Conservation (phyloP, 2,888 invertebrate species). For the Volucella inflata region DNA sequence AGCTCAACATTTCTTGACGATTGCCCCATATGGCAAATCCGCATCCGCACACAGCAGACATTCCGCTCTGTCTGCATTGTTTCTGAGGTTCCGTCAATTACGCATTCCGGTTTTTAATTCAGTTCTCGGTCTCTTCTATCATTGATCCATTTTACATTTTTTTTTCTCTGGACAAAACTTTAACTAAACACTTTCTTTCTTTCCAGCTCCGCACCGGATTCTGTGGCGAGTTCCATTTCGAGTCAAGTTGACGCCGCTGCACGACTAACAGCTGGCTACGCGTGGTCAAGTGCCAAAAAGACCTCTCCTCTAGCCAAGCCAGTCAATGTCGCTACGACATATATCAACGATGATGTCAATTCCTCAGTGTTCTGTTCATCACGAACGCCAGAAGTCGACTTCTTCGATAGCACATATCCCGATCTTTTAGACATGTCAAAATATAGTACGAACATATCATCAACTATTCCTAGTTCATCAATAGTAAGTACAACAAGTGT, state of each 20-base stretch:
- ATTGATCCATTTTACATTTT: background rate
- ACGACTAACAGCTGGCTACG: constrained; percentile 77
- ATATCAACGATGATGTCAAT: constrained; percentile 80
- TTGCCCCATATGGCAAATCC: no score
- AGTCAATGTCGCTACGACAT: constrained; percentile 76
- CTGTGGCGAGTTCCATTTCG: constrained; percentile 86
- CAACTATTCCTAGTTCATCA: constrained; percentile 57
- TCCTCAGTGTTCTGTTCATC: constrained; percentile 82
- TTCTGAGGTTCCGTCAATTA: no score
- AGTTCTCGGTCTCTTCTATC: background rate
- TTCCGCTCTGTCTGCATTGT: no score
- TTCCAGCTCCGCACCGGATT: constrained; percentile 85
- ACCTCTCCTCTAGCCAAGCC: constrained; percentile 79
- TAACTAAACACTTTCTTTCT: constrained; percentile 77
- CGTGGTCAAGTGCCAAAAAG: constrained; percentile 81
- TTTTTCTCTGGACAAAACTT: constrained; percentile 22
- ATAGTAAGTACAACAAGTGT: constrained; percentile 55
- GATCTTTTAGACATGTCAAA: constrained; percentile 83
- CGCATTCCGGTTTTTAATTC: no score
- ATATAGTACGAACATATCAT: constrained; percentile 77
- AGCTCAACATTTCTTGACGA: no score
- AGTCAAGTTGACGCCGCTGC: constrained; percentile 83
- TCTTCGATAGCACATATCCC: constrained; percentile 83
- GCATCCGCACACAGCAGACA: no score
- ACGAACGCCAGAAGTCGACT: constrained; percentile 82